A percentile compares a stretch with the other conserved stretches of the same genome.
Evolutionary conservation across 2,888 invertebrate genomes (phyloP).

Genomic region (Globia sparganii): DNA sequence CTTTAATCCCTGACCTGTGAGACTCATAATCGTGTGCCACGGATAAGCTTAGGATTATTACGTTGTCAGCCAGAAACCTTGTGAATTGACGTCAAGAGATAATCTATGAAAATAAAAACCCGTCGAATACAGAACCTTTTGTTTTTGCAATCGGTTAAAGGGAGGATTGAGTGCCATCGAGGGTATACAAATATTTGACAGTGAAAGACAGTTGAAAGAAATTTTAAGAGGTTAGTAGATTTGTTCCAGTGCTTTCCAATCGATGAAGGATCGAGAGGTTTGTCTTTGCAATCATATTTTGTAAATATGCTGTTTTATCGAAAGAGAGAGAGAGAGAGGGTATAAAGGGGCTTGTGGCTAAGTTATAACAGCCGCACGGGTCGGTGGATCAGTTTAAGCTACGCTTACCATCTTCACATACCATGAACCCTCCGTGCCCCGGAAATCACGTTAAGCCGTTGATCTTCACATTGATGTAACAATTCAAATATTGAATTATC

Average conservation of each 20-base stretch:
- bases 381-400: too few species aligned
- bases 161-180: neutral
- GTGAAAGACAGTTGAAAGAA: too few species aligned
- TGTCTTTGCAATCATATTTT: neutral
- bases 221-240: neutral
- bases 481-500: too few species aligned
- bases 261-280: neutral
- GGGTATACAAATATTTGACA: conserved; percentile 18
- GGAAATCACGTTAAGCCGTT: too few species aligned
- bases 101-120: conserved; percentile 52
- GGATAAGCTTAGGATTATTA: conserved; percentile 42
- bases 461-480: too few species aligned
- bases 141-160: conserved; percentile 8
- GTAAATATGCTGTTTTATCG: neutral
- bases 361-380: too few species aligned
- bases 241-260: neutral
- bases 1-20: conserved; percentile 13
- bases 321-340: too few species aligned
- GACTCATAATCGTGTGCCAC: conserved; percentile 21
- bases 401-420: too few species aligned
- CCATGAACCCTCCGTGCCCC: too few species aligned
- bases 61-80: conserved; percentile 43
- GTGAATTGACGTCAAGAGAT: conserved; percentile 51
- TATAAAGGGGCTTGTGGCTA: too few species aligned
- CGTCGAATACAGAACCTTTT: conserved; percentile 6